A percentile compares a stretch with the other conserved stretches of the same genome.
phyloP scores from a whole-genome alignment of 2,113 vertebrate species.

The Atrichornis clamosus region DNA sequence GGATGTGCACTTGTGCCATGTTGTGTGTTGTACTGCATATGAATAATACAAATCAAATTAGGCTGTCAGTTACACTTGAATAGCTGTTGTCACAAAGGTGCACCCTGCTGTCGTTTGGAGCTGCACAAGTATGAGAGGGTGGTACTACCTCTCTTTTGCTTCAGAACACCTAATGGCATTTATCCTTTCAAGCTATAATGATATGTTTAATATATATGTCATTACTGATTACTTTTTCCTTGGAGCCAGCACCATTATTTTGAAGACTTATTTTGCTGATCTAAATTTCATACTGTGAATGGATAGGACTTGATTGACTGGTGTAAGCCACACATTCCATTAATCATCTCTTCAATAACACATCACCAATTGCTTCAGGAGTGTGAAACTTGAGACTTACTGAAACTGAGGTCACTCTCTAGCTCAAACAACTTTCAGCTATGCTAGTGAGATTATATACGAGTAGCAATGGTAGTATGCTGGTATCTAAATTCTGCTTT shows the following conservation, averaged over 20 bases:
- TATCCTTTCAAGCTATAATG: neutral
- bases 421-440: neutral
- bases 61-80: neutral
- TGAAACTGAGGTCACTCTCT: neutral
- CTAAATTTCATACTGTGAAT: neutral
- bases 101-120: neutral
- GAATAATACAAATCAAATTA: conserved; percentile 4
- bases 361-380: neutral
- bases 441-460: neutral
- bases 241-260: neutral
- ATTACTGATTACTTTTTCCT: neutral
- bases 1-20: neutral
- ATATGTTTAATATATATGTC: neutral
- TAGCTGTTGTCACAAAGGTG: neutral
- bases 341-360: neutral
- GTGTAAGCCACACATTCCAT: neutral
- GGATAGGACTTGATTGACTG: neutral
- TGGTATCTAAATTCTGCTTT: neutral
- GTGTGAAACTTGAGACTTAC: neutral
- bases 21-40: neutral
- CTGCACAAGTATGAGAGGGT: neutral
- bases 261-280: neutral
- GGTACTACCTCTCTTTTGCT: neutral
- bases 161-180: neutral
- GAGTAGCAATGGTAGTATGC: neutral